phyloP scores from a whole-genome alignment of 2,113 vertebrate genomes.

The Steatornis caripensis region DNA sequence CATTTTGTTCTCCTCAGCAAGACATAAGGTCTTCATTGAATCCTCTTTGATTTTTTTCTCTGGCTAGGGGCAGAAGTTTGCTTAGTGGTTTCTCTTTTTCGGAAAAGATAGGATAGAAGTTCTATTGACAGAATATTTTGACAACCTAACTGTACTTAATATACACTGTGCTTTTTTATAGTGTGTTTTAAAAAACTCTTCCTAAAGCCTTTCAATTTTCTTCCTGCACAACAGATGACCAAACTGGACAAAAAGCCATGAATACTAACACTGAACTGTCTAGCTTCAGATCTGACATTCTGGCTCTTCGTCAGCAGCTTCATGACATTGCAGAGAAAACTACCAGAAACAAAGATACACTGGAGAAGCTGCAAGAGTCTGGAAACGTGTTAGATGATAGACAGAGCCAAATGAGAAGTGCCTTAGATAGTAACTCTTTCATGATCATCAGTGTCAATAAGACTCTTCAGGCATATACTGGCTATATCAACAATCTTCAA shows the following conservation, averaged over 20 bases:
- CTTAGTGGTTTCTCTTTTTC: not conserved
- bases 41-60: not conserved
- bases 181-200: not conserved
- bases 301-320: constrained; percentile 85
- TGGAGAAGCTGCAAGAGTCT: constrained; percentile 86
- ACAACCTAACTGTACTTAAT: not conserved
- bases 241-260: constrained; percentile 86
- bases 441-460: constrained; percentile 85
- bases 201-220: not conserved
- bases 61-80: not conserved
- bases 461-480: constrained; percentile 84
- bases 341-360: constrained; percentile 82
- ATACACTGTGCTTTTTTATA: not conserved
- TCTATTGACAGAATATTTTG: not conserved
- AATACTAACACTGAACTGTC: constrained; percentile 91
- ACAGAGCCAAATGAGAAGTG: constrained; percentile 85
- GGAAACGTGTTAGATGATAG: constrained; percentile 79
- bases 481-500: constrained; percentile 82
- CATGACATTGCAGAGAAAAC: constrained; percentile 85
- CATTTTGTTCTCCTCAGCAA: not conserved
- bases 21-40: not conserved
- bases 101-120: not conserved
- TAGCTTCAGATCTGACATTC: constrained; percentile 86
- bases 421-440: constrained; percentile 84
- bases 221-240: constrained; percentile 78